These are phyloP conservation scores for Turdus rufiventris DNA, from an alignment of 2,113 vertebrate genomes.

Conservation along the genomic window DNA sequence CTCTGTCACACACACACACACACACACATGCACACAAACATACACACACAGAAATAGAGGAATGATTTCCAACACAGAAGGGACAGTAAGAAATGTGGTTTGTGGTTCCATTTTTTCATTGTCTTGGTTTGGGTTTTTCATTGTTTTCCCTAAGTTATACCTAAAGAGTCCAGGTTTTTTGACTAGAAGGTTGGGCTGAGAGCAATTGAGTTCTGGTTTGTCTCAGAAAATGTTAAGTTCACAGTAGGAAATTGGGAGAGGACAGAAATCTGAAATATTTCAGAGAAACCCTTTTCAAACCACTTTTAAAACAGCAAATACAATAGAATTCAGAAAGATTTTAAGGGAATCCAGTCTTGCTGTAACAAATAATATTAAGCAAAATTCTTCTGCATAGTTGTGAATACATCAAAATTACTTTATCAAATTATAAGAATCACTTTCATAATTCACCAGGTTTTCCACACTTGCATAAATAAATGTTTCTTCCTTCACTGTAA, in stretches of 20 bases:
- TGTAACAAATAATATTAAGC: neutral
- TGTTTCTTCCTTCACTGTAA: neutral
- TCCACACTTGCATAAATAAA: neutral
- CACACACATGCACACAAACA: too few species aligned
- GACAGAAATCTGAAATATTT: neutral
- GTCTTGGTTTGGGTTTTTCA: neutral
- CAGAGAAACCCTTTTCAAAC: neutral
- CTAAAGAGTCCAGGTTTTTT: neutral
- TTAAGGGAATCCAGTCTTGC: neutral
- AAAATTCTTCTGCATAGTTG: neutral
- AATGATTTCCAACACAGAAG: neutral
- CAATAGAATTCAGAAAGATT: neutral
- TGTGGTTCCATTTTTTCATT: neutral
- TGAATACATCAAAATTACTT: neutral
- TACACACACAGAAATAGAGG: rapidly evolving
- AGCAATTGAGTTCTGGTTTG: neutral
- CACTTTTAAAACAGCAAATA: neutral
- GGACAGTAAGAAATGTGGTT: neutral
- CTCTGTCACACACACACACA: neutral
- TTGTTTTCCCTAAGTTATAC: neutral
- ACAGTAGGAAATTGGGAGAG: neutral
- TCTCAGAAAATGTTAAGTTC: neutral
- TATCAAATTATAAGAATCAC: neutral
- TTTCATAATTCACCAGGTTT: neutral
- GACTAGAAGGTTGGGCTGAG: neutral